Base-by-base conservation (phyloP, 2,113 vertebrate genomes). In the Sphyrna mokarran region DNA sequence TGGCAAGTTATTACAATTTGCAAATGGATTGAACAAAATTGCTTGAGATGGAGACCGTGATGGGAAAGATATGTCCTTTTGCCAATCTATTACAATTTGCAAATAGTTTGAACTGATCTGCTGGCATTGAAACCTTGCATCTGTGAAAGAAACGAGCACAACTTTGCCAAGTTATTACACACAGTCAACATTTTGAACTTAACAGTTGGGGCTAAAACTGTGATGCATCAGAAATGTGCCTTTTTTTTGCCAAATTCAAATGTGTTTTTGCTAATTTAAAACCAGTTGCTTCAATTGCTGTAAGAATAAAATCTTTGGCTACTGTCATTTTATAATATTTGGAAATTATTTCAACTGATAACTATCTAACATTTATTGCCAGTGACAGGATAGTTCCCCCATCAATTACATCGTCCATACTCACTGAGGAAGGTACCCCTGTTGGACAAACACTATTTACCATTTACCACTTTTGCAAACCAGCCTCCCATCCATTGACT, bases 1-100 rank as follows among this genome's bases (percentile, higher is more conserved):
- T 95, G 69, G 68, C 94, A 95, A 95, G 94, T 95, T 72, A 95
- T 95, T 95, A 95, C 94, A 95, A 70, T 95, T 95, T 95, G 40
- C 94, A 95, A 95, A 70, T 33, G 69, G 40, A 95, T 95, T 95
- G 94, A 95, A 76, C 69, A 23, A 72, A 95, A 95, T 54, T 70
- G 37, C 94, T 72, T 66, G 26, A 40, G 94, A 76, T 95, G 9
- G 69, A 76, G 54, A 76, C 68, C 8, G 37, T 95, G 94, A 95
- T 95, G 68, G 37, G 40, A 95, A 95, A 95, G 68, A 95, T 95
- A 54, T 29, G 23, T 95, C 48, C 23, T 43, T 76, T 72, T 72
- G 94, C 94, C 94, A 95, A 95, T 72, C 94, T 76, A 29, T 95
- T 72, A 95, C 40, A 33, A 95, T 95, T 70, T 54, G 23, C 23